Percentiles rank a stretch among this genome's conserved stretches.
Conservation (phyloP, 1,140 invertebrate species). For the Plodia interpunctella region DNA sequence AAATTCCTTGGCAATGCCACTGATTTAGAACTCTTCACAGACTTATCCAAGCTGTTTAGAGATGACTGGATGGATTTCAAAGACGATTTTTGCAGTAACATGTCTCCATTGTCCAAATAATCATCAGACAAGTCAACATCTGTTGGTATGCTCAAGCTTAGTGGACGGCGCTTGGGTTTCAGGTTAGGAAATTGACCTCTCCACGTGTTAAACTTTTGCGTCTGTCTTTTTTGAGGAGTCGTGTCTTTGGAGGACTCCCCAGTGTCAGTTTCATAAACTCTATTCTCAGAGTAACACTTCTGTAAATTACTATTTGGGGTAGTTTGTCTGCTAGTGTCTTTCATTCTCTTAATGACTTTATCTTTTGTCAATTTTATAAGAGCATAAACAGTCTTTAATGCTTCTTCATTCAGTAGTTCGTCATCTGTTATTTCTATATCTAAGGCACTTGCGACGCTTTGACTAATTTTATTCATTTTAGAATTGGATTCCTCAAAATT, state of each 20-base stretch:
- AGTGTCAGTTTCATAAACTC: slow-evolving; percentile 49
- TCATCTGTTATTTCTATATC: slow-evolving; percentile 65
- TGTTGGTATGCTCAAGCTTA: slow-evolving; percentile 69
- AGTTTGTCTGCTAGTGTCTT: slow-evolving; percentile 49
- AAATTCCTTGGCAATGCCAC: slow-evolving; percentile 76
- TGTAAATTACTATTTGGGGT: slow-evolving; percentile 48
- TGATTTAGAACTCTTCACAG: slow-evolving; percentile 48
- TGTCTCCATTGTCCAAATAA: slow-evolving; percentile 37
- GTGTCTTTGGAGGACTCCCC: slow-evolving; percentile 59
- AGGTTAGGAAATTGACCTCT: slow-evolving; percentile 34
- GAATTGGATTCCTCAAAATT: slow-evolving; percentile 24
- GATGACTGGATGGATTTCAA: slow-evolving; percentile 64
- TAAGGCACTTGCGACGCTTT: slow-evolving; percentile 45
- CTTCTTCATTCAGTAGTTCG: slow-evolving; percentile 72
- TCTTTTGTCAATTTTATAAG: slow-evolving; percentile 74
- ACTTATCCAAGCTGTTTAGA: slow-evolving; percentile 58
- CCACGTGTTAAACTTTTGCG: slow-evolving; percentile 60
- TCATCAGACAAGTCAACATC: slow-evolving; percentile 59
- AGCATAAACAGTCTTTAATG: slow-evolving; percentile 73
- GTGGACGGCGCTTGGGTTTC: slow-evolving; percentile 56
- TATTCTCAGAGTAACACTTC: slow-evolving; percentile 62
- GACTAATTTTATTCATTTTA: slow-evolving; percentile 31
- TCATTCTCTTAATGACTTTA: slow-evolving; percentile 66
- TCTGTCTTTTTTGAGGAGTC: slow-evolving; percentile 53
- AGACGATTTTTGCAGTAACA: slow-evolving; percentile 47